phyloP scores from a whole-genome alignment of 2,888 invertebrate genomes.

The Phasia obesa region DNA sequence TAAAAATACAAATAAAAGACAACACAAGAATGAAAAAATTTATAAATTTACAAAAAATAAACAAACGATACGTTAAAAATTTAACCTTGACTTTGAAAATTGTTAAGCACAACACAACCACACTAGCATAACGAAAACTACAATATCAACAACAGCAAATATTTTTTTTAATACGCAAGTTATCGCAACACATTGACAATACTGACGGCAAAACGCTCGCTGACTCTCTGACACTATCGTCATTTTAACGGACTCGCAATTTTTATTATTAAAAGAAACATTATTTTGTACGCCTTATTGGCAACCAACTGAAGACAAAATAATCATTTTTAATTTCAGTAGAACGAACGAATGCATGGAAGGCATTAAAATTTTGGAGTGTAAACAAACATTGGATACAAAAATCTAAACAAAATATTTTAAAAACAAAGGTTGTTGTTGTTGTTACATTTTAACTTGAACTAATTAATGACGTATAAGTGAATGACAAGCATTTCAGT shows the following conservation, averaged over 20 bases:
- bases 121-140: no score
- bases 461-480: slow-evolving; percentile 65
- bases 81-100: slow-evolving; percentile 80
- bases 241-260: slow-evolving; percentile 55
- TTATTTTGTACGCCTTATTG: slow-evolving; percentile 42
- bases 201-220: slow-evolving; percentile 19
- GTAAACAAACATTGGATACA: slow-evolving; percentile 34
- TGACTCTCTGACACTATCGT: slow-evolving; percentile 17
- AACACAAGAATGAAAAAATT: slow-evolving; percentile 39
- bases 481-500: slow-evolving; percentile 23
- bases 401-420: slow-evolving; percentile 17
- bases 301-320: slow-evolving; percentile 28
- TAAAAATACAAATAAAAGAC: slow-evolving; percentile 60
- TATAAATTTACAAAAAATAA: slow-evolving; percentile 72
- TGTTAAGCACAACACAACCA: slow-evolving; percentile 43
- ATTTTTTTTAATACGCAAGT: no score
- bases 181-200: slow-evolving; percentile 16
- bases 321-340: slow-evolving; percentile 34
- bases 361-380: slow-evolving; percentile 17
- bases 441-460: slow-evolving; percentile 33
- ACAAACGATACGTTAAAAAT: slow-evolving; percentile 74
- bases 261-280: slow-evolving; percentile 51
- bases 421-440: slow-evolving; percentile 29
- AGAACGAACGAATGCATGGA: slow-evolving; percentile 6
- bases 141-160: no score